Percentiles rank a stretch among this genome's conserved stretches.
phyloP scores from a whole-genome alignment of 2,888 invertebrate species.

The Himalopsyche kuldschensis region DNA sequence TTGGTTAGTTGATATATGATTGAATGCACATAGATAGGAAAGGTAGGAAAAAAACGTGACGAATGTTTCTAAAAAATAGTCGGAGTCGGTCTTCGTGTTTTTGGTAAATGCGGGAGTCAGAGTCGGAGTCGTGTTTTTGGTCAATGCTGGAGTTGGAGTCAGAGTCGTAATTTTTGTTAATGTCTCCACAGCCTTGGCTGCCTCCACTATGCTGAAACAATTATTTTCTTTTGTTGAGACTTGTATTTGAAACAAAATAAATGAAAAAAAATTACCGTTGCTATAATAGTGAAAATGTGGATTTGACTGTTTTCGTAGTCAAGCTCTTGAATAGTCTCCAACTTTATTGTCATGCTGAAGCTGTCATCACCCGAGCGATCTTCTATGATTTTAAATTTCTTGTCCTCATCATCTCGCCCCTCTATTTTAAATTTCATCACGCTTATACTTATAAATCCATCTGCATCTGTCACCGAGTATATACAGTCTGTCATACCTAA shows the following conservation, averaged over 20 bases:
- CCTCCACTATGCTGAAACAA: not conserved
- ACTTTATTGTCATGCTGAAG: conserved; percentile 50
- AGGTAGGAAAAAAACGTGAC: too few relatives aligned
- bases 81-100: too few relatives aligned
- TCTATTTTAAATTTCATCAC: conserved; percentile 51
- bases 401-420: conserved; percentile 50
- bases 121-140: too few relatives aligned
- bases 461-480: conserved; percentile 51
- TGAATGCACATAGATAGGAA: too few relatives aligned
- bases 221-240: not conserved
- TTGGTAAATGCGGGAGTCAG: too few relatives aligned
- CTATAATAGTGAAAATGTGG: conserved; percentile 60
- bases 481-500: conserved; percentile 49
- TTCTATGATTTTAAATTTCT: conserved; percentile 50
- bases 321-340: conserved; percentile 46
- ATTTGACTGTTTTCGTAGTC: conserved; percentile 56
- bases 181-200: too few relatives aligned
- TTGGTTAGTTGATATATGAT: too few relatives aligned
- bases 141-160: too few relatives aligned
- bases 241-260: not conserved
- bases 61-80: too few relatives aligned
- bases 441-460: conserved; percentile 53
- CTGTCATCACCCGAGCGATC: conserved; percentile 43
- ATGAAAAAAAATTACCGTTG: conserved; percentile 53
- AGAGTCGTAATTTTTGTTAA: too few relatives aligned